phyloP scores from a whole-genome alignment of 2,888 invertebrate genomes.

The Camptogramma bilineatum region DNA sequence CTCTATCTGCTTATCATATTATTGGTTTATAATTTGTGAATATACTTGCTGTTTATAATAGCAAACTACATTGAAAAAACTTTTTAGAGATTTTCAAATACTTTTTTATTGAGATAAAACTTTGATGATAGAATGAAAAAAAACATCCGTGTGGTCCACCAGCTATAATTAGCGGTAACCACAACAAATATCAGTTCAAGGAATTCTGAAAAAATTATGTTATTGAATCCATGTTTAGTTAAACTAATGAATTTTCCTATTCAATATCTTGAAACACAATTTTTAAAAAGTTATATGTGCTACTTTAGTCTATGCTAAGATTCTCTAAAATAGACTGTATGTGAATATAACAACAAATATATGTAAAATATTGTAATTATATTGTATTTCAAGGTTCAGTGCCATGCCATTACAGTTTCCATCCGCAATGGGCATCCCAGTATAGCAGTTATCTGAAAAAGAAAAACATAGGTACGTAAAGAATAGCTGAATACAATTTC shows the following conservation, averaged over 20 bases:
- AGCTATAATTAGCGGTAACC: too few species aligned
- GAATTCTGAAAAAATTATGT: too few species aligned
- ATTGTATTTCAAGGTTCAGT: constrained; percentile 30
- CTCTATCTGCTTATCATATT: too few species aligned
- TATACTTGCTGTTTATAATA: too few species aligned
- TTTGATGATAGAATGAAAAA: too few species aligned
- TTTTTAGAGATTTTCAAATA: too few species aligned
- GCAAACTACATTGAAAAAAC: too few species aligned
- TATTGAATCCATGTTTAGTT: background rate
- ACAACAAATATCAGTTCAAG: too few species aligned
- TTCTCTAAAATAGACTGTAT: constrained; percentile 3
- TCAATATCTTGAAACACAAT: constrained; percentile 9
- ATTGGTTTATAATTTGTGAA: too few species aligned
- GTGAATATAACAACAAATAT: background rate
- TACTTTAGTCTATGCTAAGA: constrained; percentile 16
- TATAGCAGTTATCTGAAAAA: constrained; percentile 54
- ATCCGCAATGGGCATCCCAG: constrained; percentile 51
- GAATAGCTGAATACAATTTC: background rate
- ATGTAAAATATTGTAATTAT: background rate
- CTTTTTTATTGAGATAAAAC: too few species aligned
- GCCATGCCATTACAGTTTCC: constrained; percentile 44
- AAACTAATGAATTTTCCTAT: background rate
- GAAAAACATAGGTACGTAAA: background rate
- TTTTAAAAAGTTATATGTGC: background rate
- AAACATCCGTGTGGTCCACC: too few species aligned